Conservation (phyloP, 1,140 invertebrate species). For the Sitophilus oryzae region DNA sequence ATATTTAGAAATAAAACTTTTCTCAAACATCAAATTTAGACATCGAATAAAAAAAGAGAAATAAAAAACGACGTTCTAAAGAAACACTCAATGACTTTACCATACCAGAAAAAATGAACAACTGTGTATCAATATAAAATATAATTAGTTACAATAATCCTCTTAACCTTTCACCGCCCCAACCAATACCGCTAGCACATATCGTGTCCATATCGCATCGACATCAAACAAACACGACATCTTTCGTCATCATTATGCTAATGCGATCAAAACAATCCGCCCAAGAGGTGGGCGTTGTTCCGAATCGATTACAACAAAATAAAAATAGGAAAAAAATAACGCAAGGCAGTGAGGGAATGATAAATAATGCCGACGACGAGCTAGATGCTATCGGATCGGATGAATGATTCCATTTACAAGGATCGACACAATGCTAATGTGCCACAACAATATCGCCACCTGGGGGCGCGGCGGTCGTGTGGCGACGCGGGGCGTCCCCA, state of each 20-base stretch:
- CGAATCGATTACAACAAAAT: neutral
- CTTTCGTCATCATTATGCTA: neutral
- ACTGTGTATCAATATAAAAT: no score
- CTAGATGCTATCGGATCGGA: conserved; percentile 12
- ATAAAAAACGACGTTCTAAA: no score
- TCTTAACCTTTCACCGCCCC: no score
- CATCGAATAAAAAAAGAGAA: no score
- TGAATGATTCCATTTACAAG: conserved; percentile 20
- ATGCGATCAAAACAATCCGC: neutral
- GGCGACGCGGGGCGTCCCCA: conserved; percentile 4
- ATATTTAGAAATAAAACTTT: no score
- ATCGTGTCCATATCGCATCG: no score
- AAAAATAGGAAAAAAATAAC: neutral
- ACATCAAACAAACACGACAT: no score
- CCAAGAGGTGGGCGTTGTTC: neutral
- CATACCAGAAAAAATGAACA: no score
- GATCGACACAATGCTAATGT: conserved; percentile 16
- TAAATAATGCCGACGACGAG: neutral
- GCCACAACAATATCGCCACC: conserved; percentile 29
- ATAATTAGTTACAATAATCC: no score
- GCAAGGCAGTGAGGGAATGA: neutral
- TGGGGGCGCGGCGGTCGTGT: conserved; percentile 13
- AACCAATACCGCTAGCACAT: no score
- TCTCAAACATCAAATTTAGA: no score
- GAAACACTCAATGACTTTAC: no score